Conservation (phyloP, 2,888 invertebrate species). For the Perizoma flavofasciatum region DNA sequence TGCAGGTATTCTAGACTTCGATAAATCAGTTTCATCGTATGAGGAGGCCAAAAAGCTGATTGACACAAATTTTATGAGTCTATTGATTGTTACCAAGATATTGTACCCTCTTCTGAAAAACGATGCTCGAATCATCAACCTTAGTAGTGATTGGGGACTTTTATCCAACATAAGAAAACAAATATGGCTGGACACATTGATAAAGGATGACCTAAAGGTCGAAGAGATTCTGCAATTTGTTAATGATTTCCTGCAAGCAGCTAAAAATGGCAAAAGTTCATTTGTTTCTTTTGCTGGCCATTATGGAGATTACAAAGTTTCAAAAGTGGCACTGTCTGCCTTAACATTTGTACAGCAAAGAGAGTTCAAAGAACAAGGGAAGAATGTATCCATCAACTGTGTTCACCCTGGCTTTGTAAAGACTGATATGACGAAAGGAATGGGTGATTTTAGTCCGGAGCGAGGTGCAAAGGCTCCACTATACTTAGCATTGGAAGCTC, state of each 20-base stretch:
- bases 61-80: constrained; percentile 88
- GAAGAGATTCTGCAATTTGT: constrained; percentile 81
- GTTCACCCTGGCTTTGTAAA: constrained; percentile 80
- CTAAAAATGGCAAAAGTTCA: constrained; percentile 72
- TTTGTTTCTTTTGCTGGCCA: constrained; percentile 74
- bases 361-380: constrained; percentile 76
- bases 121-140: constrained; percentile 89
- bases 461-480: constrained; percentile 73
- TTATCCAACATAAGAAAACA: constrained; percentile 76
- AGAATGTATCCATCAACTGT: constrained; percentile 76
- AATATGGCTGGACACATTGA: constrained; percentile 70
- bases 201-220: constrained; percentile 75
- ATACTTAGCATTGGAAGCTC: constrained; percentile 74
- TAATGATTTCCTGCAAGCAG: constrained; percentile 82
- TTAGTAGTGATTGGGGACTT: constrained; percentile 86
- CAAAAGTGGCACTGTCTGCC: constrained; percentile 77
- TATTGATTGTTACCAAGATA: constrained; percentile 85
- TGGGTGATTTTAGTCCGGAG: constrained; percentile 76
- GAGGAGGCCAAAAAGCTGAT: constrained; percentile 89
- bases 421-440: constrained; percentile 79
- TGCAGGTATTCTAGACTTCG: constrained; percentile 89
- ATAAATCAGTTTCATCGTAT: constrained; percentile 84
- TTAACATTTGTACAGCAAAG: constrained; percentile 77
- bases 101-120: constrained; percentile 88
- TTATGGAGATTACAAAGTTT: constrained; percentile 79